Evolutionary conservation across 2,888 invertebrate genomes (phyloP), one percentile per base, ranked within the genome.

Genomic region (Rhagium mordax): DNA sequence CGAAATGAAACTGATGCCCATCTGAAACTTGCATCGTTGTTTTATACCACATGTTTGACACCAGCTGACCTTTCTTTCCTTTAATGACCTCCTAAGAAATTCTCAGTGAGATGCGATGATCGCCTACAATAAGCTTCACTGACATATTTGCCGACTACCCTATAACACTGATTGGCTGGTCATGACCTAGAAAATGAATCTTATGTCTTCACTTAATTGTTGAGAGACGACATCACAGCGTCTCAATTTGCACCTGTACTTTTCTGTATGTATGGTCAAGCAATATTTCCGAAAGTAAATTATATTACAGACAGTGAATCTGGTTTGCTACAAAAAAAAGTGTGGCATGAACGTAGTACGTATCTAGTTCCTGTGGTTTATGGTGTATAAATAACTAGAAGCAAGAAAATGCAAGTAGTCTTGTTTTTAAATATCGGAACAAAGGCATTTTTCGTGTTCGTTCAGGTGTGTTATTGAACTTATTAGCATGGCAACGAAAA

Each of bases 81-180:
- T 81, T 75, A 72, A 59, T 86, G 86, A 86, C 86, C 86, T 82
- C 83, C 75, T 81, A 82, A 84, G 83, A 83, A 74, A 79, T 81
- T 81, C 79, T 81, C 81, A 81, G 79, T 78, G 80, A 79, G 74
- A 77, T 71, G 65, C 59, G 61, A 49, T 55, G 24, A 70, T 64
- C 81, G 79, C 80, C 80, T 75, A 81, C 79, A 79, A 79, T 71
- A 68, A 75, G 77, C 71, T 82, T 82, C 83, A 79, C 82, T 85
- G 86, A 84, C 85, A 86, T 83, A 85, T 86, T 86, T 86, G 84
- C 85, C 84, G 84, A 85, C 84, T 85, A 85, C 86, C 86, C 86
- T 84, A 85, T 84, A 84, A 84, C 82, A 77, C 74, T 80, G 80
- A 86, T 86, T 85, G 86, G 86, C 78, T 76, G 81, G 75, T 76